These are phyloP conservation scores for Poeciliopsis turrubarensis DNA, from an alignment of 2,113 vertebrate species.

Conservation along the genomic window DNA sequence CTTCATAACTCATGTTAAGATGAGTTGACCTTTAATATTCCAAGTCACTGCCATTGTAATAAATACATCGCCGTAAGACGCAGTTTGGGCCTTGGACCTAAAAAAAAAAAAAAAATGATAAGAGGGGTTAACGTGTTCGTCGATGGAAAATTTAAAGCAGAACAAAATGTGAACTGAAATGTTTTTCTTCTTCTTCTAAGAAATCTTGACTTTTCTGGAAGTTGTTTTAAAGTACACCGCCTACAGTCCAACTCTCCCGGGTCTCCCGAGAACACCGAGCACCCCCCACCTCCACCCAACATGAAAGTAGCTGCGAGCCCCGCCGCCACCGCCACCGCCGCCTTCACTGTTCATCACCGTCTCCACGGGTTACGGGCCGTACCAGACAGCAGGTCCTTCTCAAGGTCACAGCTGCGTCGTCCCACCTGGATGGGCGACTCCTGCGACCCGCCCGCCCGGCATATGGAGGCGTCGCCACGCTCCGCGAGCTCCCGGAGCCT, in stretches of 20 bases:
- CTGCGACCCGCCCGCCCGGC: constrained; percentile 51
- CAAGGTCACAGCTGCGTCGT: constrained; percentile 74
- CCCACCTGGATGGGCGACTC: constrained; percentile 60
- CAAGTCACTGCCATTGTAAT: constrained; percentile 15
- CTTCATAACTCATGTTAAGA: constrained; percentile 23
- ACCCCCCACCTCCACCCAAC: too few species aligned
- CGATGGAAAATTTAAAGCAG: accelerated
- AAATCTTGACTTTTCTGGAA: background rate
- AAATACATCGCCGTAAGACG: constrained; percentile 28
- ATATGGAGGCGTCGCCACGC: constrained; percentile 59
- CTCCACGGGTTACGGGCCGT: constrained; percentile 58
- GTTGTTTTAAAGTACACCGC: too few species aligned
- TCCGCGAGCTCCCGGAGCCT: constrained; percentile 53
- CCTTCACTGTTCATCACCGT: constrained; percentile 68
- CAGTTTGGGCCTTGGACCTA: background rate
- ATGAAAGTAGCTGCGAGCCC: constrained; percentile 28
- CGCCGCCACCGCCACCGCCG: constrained; percentile 11
- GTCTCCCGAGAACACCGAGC: background rate
- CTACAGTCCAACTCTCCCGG: too few species aligned
- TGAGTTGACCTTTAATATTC: constrained; percentile 17
- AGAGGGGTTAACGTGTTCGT: accelerated
- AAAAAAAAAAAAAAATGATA: background rate
- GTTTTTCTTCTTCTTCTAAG: background rate
- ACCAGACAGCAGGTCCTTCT: constrained; percentile 40
- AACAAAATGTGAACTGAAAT: background rate